A percentile compares a stretch with the other conserved stretches of the same genome.
Evolutionary conservation across 2,888 invertebrate genomes (phyloP).

Genomic region (Caenorhabditis sp.): DNA sequence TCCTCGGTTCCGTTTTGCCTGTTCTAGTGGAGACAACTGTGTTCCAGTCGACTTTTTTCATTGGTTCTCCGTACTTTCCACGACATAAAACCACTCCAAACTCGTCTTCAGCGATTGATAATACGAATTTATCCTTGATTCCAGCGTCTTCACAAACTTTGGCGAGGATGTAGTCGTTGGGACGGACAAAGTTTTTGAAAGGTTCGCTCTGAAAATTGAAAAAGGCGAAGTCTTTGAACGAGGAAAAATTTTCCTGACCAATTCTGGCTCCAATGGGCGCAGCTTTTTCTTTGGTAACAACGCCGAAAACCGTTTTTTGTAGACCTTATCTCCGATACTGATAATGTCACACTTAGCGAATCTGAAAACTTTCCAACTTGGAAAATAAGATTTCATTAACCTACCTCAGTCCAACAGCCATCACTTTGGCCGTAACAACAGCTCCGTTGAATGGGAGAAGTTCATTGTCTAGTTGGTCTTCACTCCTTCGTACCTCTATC

Average conservation of each 20-base stretch:
- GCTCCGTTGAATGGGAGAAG: constrained; percentile 63
- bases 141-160: constrained; percentile 66
- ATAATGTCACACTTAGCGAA: constrained; percentile 68
- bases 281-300: constrained; percentile 65
- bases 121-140: constrained; percentile 66
- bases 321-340: constrained; percentile 65
- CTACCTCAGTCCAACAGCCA: constrained; percentile 64
- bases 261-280: constrained; percentile 55
- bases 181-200: constrained; percentile 65
- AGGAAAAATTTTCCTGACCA: constrained; percentile 28
- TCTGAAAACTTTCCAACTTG: neutral
- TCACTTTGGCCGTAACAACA: constrained; percentile 64
- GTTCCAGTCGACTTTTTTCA: constrained; percentile 64
- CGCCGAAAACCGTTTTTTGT: constrained; percentile 65
- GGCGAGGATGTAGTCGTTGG: constrained; percentile 67
- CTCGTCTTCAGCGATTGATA: constrained; percentile 66
- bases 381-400: neutral
- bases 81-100: constrained; percentile 64
- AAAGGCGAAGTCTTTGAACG: no score
- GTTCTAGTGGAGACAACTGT: constrained; percentile 61
- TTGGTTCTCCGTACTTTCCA: constrained; percentile 60
- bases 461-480: constrained; percentile 62
- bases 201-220: constrained; percentile 57
- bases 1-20: constrained; percentile 61
- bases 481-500: constrained; percentile 65